Evolutionary conservation across 1,140 invertebrate species (phyloP).

Genomic region (Theocolax elegans): DNA sequence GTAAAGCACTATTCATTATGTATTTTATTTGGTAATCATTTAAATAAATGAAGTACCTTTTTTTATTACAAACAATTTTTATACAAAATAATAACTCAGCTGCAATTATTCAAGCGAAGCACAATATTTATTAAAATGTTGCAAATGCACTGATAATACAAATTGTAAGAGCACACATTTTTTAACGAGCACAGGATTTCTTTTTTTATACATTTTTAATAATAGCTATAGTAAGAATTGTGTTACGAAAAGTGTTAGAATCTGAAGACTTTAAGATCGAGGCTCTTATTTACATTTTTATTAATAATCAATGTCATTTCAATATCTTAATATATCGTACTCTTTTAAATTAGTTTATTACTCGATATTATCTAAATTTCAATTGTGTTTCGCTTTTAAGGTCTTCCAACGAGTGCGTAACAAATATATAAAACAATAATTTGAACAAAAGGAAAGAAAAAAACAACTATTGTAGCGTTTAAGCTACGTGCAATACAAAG

Average conservation of each 20-base stretch:
- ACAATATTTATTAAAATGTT: background rate
- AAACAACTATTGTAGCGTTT: background rate
- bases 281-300: background rate
- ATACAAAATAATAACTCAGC: too few species aligned
- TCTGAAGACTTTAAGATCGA: conserved; percentile 11
- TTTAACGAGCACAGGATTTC: too few species aligned
- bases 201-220: too few species aligned
- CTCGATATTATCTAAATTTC: too few species aligned
- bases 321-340: background rate
- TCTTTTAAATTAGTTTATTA: background rate
- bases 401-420: conserved; percentile 2
- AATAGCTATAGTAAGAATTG: too few species aligned
- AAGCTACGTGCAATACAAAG: conserved; percentile 9
- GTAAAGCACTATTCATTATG: too few species aligned
- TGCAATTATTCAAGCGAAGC: too few species aligned
- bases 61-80: too few species aligned
- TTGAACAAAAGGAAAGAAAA: background rate
- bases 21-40: too few species aligned
- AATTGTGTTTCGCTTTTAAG: conserved; percentile 22
- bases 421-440: background rate
- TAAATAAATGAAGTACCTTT: too few species aligned
- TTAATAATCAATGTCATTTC: background rate
- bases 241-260: too few species aligned
- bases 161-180: too few species aligned
- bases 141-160: background rate